phyloP scores from a whole-genome alignment of 1,140 invertebrate genomes.

The Euwallacea similis region DNA sequence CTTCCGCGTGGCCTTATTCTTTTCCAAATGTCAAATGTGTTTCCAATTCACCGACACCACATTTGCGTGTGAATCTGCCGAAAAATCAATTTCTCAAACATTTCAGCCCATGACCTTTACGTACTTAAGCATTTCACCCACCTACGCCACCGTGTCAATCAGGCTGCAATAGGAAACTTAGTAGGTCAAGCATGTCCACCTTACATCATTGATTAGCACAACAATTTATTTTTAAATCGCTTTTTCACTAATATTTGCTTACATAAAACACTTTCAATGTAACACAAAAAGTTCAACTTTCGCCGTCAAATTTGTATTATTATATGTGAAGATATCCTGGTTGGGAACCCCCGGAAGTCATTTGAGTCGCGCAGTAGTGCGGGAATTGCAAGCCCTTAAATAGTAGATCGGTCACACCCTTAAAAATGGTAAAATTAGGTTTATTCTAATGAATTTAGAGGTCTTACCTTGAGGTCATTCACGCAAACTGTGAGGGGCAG shows the following conservation, averaged over 20 bases:
- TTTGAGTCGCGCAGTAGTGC: slow-evolving; percentile 26
- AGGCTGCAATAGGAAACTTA: not conserved
- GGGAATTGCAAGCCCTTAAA: slow-evolving; percentile 33
- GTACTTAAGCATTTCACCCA: not conserved
- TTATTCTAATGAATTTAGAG: not conserved
- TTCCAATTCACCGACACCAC: not conserved
- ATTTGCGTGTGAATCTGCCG: not conserved
- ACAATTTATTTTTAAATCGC: too few species aligned
- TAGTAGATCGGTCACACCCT: slow-evolving; percentile 23
- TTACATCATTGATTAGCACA: too few species aligned
- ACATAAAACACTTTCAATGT: too few species aligned
- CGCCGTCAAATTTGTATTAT: not conserved
- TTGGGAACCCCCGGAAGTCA: slow-evolving; percentile 13
- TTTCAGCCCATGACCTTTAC: not conserved
- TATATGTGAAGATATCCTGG: slow-evolving; percentile 22
- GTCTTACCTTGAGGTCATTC: slow-evolving; percentile 1
- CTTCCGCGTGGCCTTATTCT: not conserved
- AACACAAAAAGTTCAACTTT: not conserved
- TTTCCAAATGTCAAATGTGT: not conserved
- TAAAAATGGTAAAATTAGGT: slow-evolving; percentile 3
- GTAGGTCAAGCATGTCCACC: too few species aligned
- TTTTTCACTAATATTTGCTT: too few species aligned
- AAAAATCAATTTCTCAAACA: not conserved
- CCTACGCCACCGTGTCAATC: not conserved
- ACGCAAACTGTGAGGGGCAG: slow-evolving; percentile 17